Conservation (phyloP, 2,888 invertebrate genomes). For the Diaperis boleti region DNA sequence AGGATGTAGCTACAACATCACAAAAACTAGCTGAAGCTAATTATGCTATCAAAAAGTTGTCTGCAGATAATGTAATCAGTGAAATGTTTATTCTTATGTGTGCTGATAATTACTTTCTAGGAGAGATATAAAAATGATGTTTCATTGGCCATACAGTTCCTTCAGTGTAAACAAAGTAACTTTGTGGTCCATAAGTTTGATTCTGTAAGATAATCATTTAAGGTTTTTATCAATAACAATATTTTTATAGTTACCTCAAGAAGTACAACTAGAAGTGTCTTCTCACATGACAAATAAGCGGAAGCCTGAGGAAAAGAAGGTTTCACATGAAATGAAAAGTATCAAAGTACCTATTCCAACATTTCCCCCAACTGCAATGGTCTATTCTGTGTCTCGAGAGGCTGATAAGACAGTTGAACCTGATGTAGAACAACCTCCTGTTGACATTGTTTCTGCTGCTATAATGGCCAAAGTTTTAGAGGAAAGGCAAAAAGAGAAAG, state of each 20-base stretch:
- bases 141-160: slow-evolving; percentile 90
- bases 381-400: slow-evolving; percentile 71
- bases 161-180: slow-evolving; percentile 95
- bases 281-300: slow-evolving; percentile 78
- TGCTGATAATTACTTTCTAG: no score
- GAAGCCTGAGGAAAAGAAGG: slow-evolving; percentile 66
- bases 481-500: slow-evolving; percentile 84
- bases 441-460: slow-evolving; percentile 86
- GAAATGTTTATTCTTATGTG: slow-evolving; percentile 40
- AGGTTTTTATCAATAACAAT: background rate
- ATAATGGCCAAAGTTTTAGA: slow-evolving; percentile 93
- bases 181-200: slow-evolving; percentile 93
- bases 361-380: slow-evolving; percentile 89
- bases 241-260: slow-evolving; percentile 81
- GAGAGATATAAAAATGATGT: slow-evolving; percentile 95
- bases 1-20: slow-evolving; percentile 88
- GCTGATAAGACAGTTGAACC: slow-evolving; percentile 65
- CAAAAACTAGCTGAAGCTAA: slow-evolving; percentile 88
- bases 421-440: slow-evolving; percentile 72
- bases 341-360: slow-evolving; percentile 83
- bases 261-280: slow-evolving; percentile 91
- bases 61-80: slow-evolving; percentile 86
- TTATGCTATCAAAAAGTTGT: slow-evolving; percentile 84
- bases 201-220: slow-evolving; percentile 81
- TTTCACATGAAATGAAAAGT: slow-evolving; percentile 70